Evolutionary conservation across 2,113 vertebrate species (phyloP).

Genomic region (Ictidomys tridecemlineatus): DNA sequence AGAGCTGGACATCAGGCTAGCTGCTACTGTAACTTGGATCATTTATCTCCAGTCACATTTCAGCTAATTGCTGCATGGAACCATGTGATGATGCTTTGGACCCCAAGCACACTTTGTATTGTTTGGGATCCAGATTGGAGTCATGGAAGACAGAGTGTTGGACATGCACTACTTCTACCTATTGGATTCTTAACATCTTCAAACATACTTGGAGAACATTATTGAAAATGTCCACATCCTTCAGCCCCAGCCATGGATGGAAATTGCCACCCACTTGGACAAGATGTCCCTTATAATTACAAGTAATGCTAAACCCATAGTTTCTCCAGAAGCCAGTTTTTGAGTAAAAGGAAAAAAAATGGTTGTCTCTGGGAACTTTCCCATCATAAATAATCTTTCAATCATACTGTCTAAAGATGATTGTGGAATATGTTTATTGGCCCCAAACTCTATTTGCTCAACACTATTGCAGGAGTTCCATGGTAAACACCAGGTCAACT

Average conservation of each 20-base stretch:
- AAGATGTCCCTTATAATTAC: constrained; percentile 95
- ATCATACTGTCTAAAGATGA: constrained; percentile 99
- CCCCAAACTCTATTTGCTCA: constrained; percentile 92
- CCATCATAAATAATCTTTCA: constrained; percentile 97
- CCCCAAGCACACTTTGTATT: constrained; percentile 98
- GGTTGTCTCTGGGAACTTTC: constrained; percentile 94
- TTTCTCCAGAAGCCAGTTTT: constrained; percentile 97
- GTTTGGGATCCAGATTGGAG: constrained; percentile 96
- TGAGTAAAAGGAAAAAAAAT: constrained; percentile 95
- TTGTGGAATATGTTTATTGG: constrained; percentile 95
- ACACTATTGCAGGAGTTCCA: constrained; percentile 96
- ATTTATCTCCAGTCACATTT: constrained; percentile 89
- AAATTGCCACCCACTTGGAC: constrained; percentile 90
- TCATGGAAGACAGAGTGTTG: constrained; percentile 97
- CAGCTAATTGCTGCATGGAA: constrained; percentile 95
- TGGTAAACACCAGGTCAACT: constrained; percentile 96
- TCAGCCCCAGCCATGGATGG: constrained; percentile 97
- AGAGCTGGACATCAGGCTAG: constrained; percentile 91
- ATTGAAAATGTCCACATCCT: constrained; percentile 98
- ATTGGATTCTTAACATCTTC: constrained; percentile 95
- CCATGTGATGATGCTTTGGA: constrained; percentile 97
- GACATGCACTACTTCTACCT: constrained; percentile 95
- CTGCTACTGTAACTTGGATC: constrained; percentile 91
- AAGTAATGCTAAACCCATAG: constrained; percentile 97
- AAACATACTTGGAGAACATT: constrained; percentile 96